These are phyloP conservation scores for Cephus nigrinus DNA, from an alignment of 2,888 invertebrate genomes.

Conservation along the genomic window DNA sequence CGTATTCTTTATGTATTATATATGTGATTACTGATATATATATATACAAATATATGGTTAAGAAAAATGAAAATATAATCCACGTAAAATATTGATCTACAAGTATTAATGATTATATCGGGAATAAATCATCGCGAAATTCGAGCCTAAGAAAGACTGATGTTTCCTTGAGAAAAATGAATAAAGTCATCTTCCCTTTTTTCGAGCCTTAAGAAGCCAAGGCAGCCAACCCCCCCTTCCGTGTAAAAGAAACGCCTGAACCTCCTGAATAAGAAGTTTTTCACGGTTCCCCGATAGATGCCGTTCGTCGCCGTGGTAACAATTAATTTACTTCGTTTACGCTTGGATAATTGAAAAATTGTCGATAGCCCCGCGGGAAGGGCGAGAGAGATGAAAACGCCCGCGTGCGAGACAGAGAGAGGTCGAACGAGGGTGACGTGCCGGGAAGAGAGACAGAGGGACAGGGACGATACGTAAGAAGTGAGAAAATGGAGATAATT, in stretches of 20 bases:
- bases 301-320: constrained; percentile 31
- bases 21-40: too few species aligned
- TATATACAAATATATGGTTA: neutral
- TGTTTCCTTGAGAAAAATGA: neutral
- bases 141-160: constrained; percentile 1
- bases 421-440: neutral
- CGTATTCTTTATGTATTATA: too few species aligned
- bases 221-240: too few species aligned
- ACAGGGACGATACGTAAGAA: constrained; percentile 39
- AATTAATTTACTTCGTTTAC: constrained; percentile 54
- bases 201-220: too few species aligned
- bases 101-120: too few species aligned
- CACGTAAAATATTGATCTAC: too few species aligned
- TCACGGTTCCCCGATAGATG: too few species aligned
- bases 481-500: constrained; percentile 56
- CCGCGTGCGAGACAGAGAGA: constrained; percentile 16
- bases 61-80: too few species aligned
- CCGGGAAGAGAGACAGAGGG: neutral
- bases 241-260: too few species aligned
- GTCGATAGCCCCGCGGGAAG: constrained; percentile 36
- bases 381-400: constrained; percentile 16
- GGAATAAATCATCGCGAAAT: neutral
- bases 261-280: too few species aligned
- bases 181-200: neutral
- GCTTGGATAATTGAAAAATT: constrained; percentile 54